Evolutionary conservation across 2,888 invertebrate genomes (phyloP).

Genomic region (Dicranocentrus wangi): DNA sequence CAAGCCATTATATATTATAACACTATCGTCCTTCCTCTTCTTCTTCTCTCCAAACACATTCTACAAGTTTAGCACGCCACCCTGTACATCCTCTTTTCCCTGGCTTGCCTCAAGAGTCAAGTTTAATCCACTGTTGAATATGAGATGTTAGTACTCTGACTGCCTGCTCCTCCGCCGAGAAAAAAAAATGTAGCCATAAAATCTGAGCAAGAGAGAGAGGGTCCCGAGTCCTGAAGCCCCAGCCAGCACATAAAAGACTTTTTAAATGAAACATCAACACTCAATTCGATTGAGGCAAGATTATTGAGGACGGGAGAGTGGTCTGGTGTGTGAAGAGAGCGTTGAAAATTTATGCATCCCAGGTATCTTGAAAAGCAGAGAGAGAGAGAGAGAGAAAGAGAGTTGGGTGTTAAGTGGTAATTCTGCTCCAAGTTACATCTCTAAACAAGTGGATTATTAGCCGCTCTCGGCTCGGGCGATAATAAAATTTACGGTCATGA

Average conservation of each 20-base stretch:
- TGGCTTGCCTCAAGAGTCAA: background rate
- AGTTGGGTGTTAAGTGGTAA: slow-evolving; percentile 43
- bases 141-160: background rate
- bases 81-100: background rate
- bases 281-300: background rate
- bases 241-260: background rate
- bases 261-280: slow-evolving; percentile 19
- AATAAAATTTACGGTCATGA: slow-evolving; percentile 42
- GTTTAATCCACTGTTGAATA: slow-evolving; percentile 11
- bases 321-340: background rate
- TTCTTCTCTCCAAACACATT: no score
- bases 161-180: background rate
- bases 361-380: slow-evolving; percentile 36
- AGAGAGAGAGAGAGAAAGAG: background rate
- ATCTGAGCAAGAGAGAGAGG: no score
- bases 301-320: background rate
- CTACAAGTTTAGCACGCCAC: background rate
- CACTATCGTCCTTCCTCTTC: no score
- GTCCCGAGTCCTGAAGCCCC: no score
- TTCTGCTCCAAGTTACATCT: background rate
- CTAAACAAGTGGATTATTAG: slow-evolving; percentile 5
- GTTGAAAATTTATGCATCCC: slow-evolving; percentile 54
- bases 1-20: slow-evolving; percentile 10
- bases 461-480: background rate
- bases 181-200: background rate